Evolutionary conservation across 2,888 invertebrate species (phyloP), one percentile per base, ranked within the genome.

Genomic region (Papilio gigon): DNA sequence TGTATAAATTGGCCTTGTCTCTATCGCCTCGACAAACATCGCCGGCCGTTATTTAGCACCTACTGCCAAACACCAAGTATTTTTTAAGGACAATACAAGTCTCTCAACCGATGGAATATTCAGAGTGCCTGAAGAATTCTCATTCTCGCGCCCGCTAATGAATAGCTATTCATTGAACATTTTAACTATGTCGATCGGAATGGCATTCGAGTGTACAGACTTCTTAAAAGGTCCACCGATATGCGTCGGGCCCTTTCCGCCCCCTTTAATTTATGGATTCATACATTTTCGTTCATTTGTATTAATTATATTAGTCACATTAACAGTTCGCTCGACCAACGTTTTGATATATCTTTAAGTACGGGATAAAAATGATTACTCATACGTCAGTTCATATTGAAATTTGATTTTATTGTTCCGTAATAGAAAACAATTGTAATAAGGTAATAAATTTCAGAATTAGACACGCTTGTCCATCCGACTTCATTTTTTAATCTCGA

Each of bases 141-240:
- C 85, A 91, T 90, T 90, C 90, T 92, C 91, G 90, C 92, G 86
- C 91, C 90, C 87, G 83, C 90, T 92, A 92, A 91, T 92, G 92
- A 92, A 92, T 91, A 92, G 89, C 69, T 90, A 92, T 92, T 90
- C 91, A 90, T 86, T 84, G 86, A 87, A 89, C 87, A 92, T 92
- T 91, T 92, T 90, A 92, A 90, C 92, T 91, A 92, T 92, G 92
- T 88, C 77, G 81, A 81, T 81, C 80, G 90, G 92, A 89, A 90
- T 90, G 92, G 92, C 88, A 90, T 92, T 83, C 80, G 83, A 87
- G 83, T 89, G 91, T 89, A 88, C 90, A 90, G 89, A 89, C 90
- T 87, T 89, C 89, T 90, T 89, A 89, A 90, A 91, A 90, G 90
- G 90, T 86, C 86, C 85, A 78, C 83, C 89, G 89, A 89, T 90